Conservation (phyloP, 2,888 invertebrate species). For the Hylaea fasciaria region DNA sequence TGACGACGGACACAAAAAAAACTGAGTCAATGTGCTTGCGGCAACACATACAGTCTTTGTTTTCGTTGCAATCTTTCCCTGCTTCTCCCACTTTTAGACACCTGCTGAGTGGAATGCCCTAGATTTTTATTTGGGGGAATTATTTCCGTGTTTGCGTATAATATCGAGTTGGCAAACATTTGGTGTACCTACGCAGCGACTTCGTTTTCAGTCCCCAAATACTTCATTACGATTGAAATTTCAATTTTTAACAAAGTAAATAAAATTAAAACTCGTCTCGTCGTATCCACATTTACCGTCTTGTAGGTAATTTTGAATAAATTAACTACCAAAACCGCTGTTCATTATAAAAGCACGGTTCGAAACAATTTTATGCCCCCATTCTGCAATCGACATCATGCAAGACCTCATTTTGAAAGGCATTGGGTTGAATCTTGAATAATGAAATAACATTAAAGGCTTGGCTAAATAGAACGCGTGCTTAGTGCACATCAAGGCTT, state of each 20-base stretch:
- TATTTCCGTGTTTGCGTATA: constrained; percentile 21
- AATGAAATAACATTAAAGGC: too few relatives aligned
- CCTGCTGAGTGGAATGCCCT: constrained; percentile 7
- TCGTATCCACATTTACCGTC: too few relatives aligned
- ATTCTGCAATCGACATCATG: too few relatives aligned
- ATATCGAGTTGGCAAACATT: constrained; percentile 24
- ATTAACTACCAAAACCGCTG: too few relatives aligned
- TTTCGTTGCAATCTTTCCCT: constrained; percentile 26
- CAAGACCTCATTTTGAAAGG: too few relatives aligned
- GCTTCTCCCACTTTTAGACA: not conserved
- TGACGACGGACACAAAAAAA: constrained; percentile 38
- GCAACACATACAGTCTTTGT: constrained; percentile 42
- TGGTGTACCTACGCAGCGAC: constrained; percentile 4
- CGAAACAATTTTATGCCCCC: too few relatives aligned
- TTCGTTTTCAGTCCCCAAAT: constrained; percentile 5
- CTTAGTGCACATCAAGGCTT: too few relatives aligned
- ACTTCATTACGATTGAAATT: constrained; percentile 20
- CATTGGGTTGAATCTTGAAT: too few relatives aligned
- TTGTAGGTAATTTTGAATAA: too few relatives aligned
- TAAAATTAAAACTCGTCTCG: too few relatives aligned
- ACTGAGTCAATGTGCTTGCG: constrained; percentile 60
- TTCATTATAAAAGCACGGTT: too few relatives aligned
- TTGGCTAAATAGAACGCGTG: too few relatives aligned
- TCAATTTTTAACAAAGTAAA: not conserved
- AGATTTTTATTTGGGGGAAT: constrained; percentile 36